phyloP scores from a whole-genome alignment of 2,797 vertebrate species.

The Clarias pachynema region DNA sequence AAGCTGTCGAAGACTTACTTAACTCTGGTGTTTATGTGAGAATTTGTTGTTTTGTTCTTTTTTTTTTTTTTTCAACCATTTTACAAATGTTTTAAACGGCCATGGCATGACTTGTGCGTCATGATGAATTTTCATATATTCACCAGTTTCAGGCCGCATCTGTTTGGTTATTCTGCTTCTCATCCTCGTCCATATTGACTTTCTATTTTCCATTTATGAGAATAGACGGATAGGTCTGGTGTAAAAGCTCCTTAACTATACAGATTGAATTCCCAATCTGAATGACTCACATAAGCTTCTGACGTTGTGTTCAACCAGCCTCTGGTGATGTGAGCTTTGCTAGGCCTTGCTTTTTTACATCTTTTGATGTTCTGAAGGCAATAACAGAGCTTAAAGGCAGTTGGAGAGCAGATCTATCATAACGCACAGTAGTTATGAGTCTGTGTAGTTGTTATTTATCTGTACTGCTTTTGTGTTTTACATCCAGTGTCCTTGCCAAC shows the following conservation, averaged over 20 bases:
- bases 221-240: conserved; percentile 9
- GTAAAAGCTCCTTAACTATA: conserved; percentile 32
- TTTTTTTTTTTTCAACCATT: not conserved
- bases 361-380: conserved; percentile 33
- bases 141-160: not conserved
- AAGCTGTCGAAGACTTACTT: not conserved
- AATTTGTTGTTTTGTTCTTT: not conserved
- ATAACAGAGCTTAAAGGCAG: conserved; percentile 6
- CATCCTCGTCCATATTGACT: conserved; percentile 11
- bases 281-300: conserved; percentile 32
- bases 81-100: not conserved
- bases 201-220: conserved; percentile 17
- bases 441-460: conserved; percentile 30
- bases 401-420: conserved; percentile 22
- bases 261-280: conserved; percentile 28
- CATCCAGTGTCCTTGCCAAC: conserved; percentile 46
- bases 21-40: not conserved
- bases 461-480: conserved; percentile 28
- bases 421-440: not conserved
- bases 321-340: not conserved
- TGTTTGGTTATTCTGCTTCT: not conserved
- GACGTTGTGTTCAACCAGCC: conserved; percentile 13
- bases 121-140: not conserved
- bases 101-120: not conserved
- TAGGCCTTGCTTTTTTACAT: conserved; percentile 1